Evolutionary conservation across 2,888 invertebrate genomes (phyloP).

Genomic region (Mimumesa dahlbomi): DNA sequence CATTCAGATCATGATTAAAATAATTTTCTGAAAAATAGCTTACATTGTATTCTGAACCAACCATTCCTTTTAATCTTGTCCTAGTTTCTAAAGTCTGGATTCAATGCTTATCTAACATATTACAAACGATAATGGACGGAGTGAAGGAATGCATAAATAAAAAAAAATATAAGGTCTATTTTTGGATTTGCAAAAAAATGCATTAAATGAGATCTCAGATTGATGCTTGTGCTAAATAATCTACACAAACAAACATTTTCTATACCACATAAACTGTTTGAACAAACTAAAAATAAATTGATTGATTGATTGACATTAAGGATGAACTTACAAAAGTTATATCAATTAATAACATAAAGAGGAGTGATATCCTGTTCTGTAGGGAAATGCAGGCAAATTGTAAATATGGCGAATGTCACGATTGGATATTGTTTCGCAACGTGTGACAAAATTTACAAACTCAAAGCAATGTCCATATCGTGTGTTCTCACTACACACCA

Average conservation of each 20-base stretch:
- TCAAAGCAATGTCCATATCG: constrained; percentile 41
- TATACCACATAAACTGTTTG: constrained; percentile 7
- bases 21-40: constrained; percentile 20
- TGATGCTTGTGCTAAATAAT: constrained; percentile 32
- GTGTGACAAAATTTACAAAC: constrained; percentile 40
- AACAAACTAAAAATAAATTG: constrained; percentile 7
- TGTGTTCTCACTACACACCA: constrained; percentile 34
- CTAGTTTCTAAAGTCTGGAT: constrained; percentile 47
- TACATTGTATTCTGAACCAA: constrained; percentile 1
- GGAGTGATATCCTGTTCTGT: constrained; percentile 11
- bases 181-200: constrained; percentile 14
- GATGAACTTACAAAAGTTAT: constrained; percentile 20
- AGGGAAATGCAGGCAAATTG: constrained; percentile 25
- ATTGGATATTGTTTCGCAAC: constrained; percentile 15
- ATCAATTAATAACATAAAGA: constrained; percentile 3
- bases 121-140: constrained; percentile 62
- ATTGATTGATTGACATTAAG: constrained; percentile 4
- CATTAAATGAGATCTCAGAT: constrained; percentile 52
- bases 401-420: constrained; percentile 16
- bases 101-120: constrained; percentile 55
- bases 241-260: constrained; percentile 35
- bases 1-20: constrained; percentile 25
- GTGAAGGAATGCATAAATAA: constrained; percentile 53
- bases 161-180: constrained; percentile 30
- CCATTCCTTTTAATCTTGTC: neutral